Conservation (phyloP, 1,140 invertebrate genomes). For the Neelides sp. region DNA sequence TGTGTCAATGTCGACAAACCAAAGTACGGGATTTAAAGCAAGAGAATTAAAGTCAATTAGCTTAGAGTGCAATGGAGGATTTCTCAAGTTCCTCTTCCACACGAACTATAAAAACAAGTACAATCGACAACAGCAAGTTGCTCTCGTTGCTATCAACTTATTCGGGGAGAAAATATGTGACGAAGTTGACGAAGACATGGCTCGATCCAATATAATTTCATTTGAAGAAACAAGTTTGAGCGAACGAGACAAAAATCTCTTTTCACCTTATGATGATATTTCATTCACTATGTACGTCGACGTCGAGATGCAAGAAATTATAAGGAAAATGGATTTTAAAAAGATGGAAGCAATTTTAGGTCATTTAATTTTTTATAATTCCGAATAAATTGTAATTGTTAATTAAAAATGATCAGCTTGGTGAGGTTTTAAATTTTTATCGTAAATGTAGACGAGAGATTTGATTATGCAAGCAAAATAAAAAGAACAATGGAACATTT, state of each 20-base stretch:
- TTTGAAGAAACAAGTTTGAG: slow-evolving; percentile 33
- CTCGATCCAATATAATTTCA: slow-evolving; percentile 14
- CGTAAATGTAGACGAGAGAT: slow-evolving; percentile 56
- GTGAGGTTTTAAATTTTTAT: slow-evolving; percentile 3
- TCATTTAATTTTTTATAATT: slow-evolving; percentile 32
- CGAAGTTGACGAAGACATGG: slow-evolving; percentile 25
- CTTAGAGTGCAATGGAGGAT: slow-evolving; percentile 57
- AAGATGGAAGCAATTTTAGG: slow-evolving; percentile 64
- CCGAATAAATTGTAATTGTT: slow-evolving; percentile 7
- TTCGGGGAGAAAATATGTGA: slow-evolving; percentile 52
- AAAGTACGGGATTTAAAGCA: slow-evolving; percentile 64
- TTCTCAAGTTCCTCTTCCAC: slow-evolving; percentile 69
- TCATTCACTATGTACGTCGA: slow-evolving; percentile 95
- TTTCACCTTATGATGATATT: slow-evolving; percentile 83
- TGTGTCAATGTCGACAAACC: slow-evolving; percentile 67
- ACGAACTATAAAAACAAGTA: slow-evolving; percentile 62
- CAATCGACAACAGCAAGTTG: slow-evolving; percentile 54
- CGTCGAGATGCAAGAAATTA: slow-evolving; percentile 73
- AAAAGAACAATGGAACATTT: slow-evolving; percentile 72
- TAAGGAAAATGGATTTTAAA: slow-evolving; percentile 72
- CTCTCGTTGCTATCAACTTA: slow-evolving; percentile 59
- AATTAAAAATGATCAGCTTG: slow-evolving; percentile 3
- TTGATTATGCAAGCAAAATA: slow-evolving; percentile 79
- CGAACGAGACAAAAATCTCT: slow-evolving; percentile 35
- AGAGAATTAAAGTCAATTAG: slow-evolving; percentile 73